These are phyloP conservation scores for Smithornis capensis DNA, from an alignment of 2,113 vertebrate genomes.

Conservation along the genomic window DNA sequence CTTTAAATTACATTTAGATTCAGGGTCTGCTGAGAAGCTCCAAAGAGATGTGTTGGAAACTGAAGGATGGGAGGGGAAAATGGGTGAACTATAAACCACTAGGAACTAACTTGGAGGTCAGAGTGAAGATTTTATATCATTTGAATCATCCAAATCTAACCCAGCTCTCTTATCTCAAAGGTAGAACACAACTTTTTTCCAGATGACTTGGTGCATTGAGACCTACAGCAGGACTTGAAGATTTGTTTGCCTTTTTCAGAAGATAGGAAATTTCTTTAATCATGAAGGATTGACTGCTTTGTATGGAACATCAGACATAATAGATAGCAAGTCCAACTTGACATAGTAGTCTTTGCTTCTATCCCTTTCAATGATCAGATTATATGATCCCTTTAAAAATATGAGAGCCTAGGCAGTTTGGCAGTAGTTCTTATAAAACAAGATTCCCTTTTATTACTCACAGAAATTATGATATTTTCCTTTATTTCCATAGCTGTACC, in stretches of 20 bases:
- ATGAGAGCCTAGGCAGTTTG: not conserved
- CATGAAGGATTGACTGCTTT: not conserved
- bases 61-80: not conserved
- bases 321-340: not conserved
- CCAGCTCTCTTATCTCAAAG: not conserved
- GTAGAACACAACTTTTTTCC: not conserved
- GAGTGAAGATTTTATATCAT: not conserved
- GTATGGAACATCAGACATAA: not conserved
- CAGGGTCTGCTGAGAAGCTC: not conserved
- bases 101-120: not conserved
- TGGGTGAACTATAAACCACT: not conserved
- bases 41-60: not conserved
- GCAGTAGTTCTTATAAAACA: not conserved
- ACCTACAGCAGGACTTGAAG: not conserved
- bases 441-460: not conserved
- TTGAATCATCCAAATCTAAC: not conserved
- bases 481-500: conserved; percentile 7
- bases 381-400: not conserved
- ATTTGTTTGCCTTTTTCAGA: not conserved
- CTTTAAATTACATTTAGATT: not conserved
- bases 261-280: not conserved
- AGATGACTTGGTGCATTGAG: not conserved
- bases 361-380: not conserved
- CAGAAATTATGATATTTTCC: conserved; percentile 16
- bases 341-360: not conserved